Conservation (phyloP, 2,113 vertebrate genomes). For the Salminus brasiliensis region DNA sequence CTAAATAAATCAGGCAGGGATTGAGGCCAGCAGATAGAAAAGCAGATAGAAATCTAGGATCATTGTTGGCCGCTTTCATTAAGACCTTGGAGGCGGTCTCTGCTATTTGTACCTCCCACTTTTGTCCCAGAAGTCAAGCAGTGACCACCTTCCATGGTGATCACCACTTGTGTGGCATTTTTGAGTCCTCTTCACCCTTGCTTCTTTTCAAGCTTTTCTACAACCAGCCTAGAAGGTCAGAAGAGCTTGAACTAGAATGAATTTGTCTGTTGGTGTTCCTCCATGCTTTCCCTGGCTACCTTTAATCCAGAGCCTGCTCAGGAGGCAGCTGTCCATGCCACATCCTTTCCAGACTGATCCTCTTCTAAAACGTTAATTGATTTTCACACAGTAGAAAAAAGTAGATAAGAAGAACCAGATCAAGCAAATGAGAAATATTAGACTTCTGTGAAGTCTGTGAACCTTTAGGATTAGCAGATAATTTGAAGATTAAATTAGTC, state of each 20-base stretch:
- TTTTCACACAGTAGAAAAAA: too few species aligned
- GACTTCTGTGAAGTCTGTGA: too few species aligned
- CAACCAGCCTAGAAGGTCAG: background rate
- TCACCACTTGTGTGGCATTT: background rate
- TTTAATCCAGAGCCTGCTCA: background rate
- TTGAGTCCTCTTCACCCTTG: too few species aligned
- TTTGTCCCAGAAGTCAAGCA: background rate
- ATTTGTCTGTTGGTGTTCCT: too few species aligned
- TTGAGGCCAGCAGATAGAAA: background rate
- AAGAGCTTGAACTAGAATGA: background rate
- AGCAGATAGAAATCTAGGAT: too few species aligned
- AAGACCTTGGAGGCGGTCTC: background rate
- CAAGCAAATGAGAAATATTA: too few species aligned
- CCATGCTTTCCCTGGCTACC: background rate
- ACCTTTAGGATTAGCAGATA: too few species aligned
- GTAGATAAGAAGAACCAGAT: too few species aligned
- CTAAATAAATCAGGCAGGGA: background rate
- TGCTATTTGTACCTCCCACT: background rate
- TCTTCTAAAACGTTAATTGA: too few species aligned
- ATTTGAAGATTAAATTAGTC: too few species aligned
- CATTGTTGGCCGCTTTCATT: background rate
- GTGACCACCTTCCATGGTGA: background rate
- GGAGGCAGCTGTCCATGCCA: background rate
- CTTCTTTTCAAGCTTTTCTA: background rate
- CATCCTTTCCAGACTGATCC: too few species aligned